A percentile compares a stretch with the other conserved stretches of the same genome.
phyloP scores from a whole-genome alignment of 2,797 vertebrate genomes.

The Poecilia gillii region DNA sequence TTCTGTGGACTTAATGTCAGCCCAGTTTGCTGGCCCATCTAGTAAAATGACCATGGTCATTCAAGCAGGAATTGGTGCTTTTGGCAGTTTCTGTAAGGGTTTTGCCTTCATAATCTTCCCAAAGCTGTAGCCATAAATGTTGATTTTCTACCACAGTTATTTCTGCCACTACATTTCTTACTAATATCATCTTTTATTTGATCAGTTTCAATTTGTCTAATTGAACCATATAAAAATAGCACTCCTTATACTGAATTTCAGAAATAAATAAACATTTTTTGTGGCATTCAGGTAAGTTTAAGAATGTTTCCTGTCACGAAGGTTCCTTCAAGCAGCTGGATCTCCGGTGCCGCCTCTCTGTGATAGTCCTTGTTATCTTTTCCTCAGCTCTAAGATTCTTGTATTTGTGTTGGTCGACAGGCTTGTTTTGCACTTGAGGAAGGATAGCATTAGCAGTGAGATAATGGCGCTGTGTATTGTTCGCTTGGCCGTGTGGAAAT shows the following conservation, averaged over 20 bases:
- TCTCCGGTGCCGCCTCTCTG: slow-evolving; percentile 29
- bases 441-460: slow-evolving; percentile 77
- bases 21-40: neutral
- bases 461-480: slow-evolving; percentile 82
- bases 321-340: slow-evolving; percentile 47
- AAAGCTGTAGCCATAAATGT: neutral
- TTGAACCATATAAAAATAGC: neutral
- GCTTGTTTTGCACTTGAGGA: slow-evolving; percentile 79
- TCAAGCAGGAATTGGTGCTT: neutral
- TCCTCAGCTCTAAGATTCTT: slow-evolving; percentile 54
- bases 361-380: slow-evolving; percentile 67
- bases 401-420: slow-evolving; percentile 64
- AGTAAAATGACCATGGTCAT: neutral
- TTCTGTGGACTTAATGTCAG: neutral
- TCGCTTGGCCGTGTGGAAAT: slow-evolving; percentile 79
- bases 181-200: neutral
- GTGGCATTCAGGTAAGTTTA: slow-evolving; percentile 7
- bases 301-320: neutral
- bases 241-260: neutral
- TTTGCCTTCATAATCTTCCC: neutral
- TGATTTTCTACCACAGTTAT: neutral
- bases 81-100: neutral
- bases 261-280: neutral
- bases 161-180: neutral
- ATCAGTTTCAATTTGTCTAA: neutral